These are phyloP conservation scores for Cryptoprocta ferox DNA, from an alignment of 2,797 vertebrate species.

Conservation along the genomic window DNA sequence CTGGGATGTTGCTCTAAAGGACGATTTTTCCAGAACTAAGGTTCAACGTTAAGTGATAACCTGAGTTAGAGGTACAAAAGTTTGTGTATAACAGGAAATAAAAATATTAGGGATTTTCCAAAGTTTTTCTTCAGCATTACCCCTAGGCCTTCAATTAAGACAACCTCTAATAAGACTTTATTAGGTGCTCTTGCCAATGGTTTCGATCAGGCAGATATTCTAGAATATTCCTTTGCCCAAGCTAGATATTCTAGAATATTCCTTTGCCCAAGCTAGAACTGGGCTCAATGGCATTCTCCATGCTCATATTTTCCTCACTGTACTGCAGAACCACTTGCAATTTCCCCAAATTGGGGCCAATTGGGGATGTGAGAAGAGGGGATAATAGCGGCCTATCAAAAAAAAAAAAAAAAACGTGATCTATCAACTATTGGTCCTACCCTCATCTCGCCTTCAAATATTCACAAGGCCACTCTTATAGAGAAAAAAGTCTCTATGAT, in stretches of 20 bases:
- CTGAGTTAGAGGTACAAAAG: neutral
- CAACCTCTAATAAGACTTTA: neutral
- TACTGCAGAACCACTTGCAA: neutral
- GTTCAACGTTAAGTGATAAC: slow-evolving; percentile 28
- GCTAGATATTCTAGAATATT: neutral
- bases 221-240: neutral
- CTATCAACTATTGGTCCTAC: neutral
- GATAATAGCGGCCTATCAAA: neutral
- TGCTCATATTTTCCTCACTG: neutral
- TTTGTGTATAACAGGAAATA: neutral
- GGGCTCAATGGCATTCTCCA: neutral
- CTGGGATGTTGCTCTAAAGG: neutral
- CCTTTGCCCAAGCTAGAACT: neutral
- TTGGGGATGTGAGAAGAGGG: neutral
- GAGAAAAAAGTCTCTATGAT: neutral
- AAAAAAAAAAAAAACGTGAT: neutral
- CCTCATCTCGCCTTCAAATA: neutral
- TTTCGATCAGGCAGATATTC: neutral
- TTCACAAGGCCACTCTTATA: neutral
- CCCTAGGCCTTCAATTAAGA: neutral
- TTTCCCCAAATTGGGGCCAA: neutral
- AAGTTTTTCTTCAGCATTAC: neutral
- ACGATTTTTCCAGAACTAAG: neutral
- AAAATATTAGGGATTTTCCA: neutral
- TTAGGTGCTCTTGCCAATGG: neutral